These are phyloP conservation scores for Halcyon malimbica DNA, from an alignment of 2,113 vertebrate species.

Conservation along the genomic window DNA sequence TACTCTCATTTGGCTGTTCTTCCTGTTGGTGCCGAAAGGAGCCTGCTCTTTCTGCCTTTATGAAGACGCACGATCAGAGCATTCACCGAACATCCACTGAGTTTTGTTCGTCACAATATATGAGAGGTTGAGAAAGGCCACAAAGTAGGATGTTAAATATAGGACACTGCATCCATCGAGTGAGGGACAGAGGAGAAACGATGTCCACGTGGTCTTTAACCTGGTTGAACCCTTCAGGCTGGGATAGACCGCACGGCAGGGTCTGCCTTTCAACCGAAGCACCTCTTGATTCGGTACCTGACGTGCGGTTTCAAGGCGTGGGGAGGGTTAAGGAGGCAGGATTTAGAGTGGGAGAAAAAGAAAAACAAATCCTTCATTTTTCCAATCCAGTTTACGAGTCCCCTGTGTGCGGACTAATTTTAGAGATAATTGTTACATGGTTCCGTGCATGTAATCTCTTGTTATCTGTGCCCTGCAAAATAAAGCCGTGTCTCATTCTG, in stretches of 20 bases:
- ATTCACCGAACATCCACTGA: background rate
- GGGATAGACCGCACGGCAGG: background rate
- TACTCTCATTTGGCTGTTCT: background rate
- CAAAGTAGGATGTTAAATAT: background rate
- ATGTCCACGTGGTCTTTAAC: no score
- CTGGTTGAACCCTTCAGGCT: background rate
- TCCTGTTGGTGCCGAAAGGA: background rate
- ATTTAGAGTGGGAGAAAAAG: background rate
- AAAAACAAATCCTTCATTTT: background rate
- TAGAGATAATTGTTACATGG: background rate
- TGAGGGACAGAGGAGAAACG: background rate
- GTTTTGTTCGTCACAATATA: background rate
- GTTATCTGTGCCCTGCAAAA: constrained; percentile 6
- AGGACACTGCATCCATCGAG: background rate
- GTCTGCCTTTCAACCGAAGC: background rate
- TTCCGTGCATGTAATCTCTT: constrained; percentile 1
- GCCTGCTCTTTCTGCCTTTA: background rate
- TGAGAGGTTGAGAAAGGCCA: background rate
- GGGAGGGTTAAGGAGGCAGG: background rate
- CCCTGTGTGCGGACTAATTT: background rate
- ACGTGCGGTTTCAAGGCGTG: accelerated
- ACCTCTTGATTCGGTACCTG: accelerated
- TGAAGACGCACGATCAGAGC: accelerated
- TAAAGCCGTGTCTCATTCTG: background rate
- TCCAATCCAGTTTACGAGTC: background rate